Evolutionary conservation across 1,140 invertebrate species (phyloP).

Genomic region (Anastrepha obliqua): DNA sequence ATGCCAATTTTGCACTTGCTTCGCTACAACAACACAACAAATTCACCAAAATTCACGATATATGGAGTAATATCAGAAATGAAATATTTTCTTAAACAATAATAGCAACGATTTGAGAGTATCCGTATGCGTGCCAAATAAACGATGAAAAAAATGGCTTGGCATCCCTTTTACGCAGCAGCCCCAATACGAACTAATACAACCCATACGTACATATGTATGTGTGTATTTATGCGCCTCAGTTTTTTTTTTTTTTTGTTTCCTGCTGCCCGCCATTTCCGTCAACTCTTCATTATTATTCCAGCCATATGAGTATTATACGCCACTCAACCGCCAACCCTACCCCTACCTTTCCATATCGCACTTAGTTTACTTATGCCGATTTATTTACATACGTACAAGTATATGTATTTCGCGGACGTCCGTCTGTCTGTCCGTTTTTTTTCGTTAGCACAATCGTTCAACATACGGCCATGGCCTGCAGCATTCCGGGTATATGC

Average conservation of each 20-base stretch:
- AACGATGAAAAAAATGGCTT: neutral
- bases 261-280: neutral
- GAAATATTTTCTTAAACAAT: neutral
- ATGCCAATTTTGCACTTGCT: neutral
- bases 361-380: neutral
- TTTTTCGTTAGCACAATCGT: neutral
- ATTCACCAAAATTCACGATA: neutral
- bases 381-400: neutral
- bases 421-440: neutral
- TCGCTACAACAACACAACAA: neutral
- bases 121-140: neutral
- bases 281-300: constrained; percentile 18
- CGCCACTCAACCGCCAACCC: neutral
- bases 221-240: neutral
- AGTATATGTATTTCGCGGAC: neutral
- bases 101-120: neutral
- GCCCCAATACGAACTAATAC: neutral
- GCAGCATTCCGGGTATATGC: constrained; percentile 21
- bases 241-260: neutral
- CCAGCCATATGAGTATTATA: constrained; percentile 14
- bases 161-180: neutral
- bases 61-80: neutral
- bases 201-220: neutral
- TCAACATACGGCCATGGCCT: constrained; percentile 38
- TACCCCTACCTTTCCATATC: neutral